Percentiles rank a stretch among this genome's conserved stretches.
These are phyloP conservation scores for Hydropsyche betteni DNA, from an alignment of 2,888 invertebrate species.

Conservation along the genomic window DNA sequence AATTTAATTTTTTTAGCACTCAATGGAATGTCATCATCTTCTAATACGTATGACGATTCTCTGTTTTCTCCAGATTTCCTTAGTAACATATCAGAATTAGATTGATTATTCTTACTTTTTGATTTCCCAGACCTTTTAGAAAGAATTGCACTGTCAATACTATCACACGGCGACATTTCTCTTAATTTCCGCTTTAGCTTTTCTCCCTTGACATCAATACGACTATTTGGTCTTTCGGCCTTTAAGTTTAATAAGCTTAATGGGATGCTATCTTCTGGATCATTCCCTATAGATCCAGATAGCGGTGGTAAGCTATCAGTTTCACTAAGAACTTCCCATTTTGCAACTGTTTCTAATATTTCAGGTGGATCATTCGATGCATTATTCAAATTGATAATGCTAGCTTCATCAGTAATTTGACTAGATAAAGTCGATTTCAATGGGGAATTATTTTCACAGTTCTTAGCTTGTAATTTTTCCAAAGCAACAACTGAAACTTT, in stretches of 20 bases:
- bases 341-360: slow-evolving; percentile 58
- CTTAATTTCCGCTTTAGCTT: slow-evolving; percentile 67
- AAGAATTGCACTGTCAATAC: slow-evolving; percentile 65
- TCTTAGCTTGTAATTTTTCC: slow-evolving; percentile 69
- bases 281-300: slow-evolving; percentile 61
- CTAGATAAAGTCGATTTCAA: background rate
- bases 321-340: slow-evolving; percentile 70
- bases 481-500: slow-evolving; percentile 70
- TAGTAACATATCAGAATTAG: background rate
- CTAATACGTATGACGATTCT: slow-evolving; percentile 38
- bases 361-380: slow-evolving; percentile 38
- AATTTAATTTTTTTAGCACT: slow-evolving; percentile 28
- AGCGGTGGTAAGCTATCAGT: slow-evolving; percentile 68
- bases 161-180: slow-evolving; percentile 69
- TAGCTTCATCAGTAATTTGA: background rate
- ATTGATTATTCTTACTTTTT: slow-evolving; percentile 37
- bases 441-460: slow-evolving; percentile 54
- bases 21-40: slow-evolving; percentile 45
- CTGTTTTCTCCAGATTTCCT: slow-evolving; percentile 42
- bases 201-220: slow-evolving; percentile 59
- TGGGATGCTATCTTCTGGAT: slow-evolving; percentile 70
- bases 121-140: slow-evolving; percentile 61
- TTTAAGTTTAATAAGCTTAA: slow-evolving; percentile 64
- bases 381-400: slow-evolving; percentile 5
- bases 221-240: slow-evolving; percentile 57